phyloP scores from a whole-genome alignment of 2,888 invertebrate genomes.

The Archips xylosteana region DNA sequence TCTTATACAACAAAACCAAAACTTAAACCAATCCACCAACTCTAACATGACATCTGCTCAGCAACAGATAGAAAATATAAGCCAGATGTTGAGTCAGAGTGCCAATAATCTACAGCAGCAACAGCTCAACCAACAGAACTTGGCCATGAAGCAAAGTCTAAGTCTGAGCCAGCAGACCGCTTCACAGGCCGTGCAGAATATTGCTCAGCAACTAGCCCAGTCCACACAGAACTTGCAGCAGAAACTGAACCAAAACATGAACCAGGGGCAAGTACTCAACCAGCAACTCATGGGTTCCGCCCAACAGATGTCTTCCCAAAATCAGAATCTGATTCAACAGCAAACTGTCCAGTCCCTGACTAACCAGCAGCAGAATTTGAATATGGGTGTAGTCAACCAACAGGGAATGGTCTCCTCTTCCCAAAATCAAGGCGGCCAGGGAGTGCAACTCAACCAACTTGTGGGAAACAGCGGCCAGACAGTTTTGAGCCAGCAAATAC shows the following conservation, averaged over 20 bases:
- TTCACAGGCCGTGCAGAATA: slow-evolving; percentile 77
- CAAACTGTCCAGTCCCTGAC: slow-evolving; percentile 76
- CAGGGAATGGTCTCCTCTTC: slow-evolving; percentile 73
- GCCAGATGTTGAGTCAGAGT: slow-evolving; percentile 84
- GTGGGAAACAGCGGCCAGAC: slow-evolving; percentile 71
- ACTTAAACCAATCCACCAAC: slow-evolving; percentile 66
- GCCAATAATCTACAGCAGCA: slow-evolving; percentile 79
- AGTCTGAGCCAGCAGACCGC: slow-evolving; percentile 77
- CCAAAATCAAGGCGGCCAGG: slow-evolving; percentile 69
- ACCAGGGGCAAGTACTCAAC: slow-evolving; percentile 74
- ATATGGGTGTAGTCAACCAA: slow-evolving; percentile 77
- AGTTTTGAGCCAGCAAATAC: slow-evolving; percentile 80
- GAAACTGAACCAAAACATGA: slow-evolving; percentile 76
- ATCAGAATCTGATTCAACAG: slow-evolving; percentile 74
- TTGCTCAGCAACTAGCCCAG: slow-evolving; percentile 78
- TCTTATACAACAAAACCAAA: slow-evolving; percentile 72
- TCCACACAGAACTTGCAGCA: slow-evolving; percentile 74
- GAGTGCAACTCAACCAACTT: slow-evolving; percentile 78
- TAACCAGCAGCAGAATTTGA: slow-evolving; percentile 78
- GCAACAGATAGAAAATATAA: slow-evolving; percentile 87
- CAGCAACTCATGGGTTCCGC: slow-evolving; percentile 82
- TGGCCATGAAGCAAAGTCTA: slow-evolving; percentile 77
- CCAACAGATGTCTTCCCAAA: slow-evolving; percentile 76
- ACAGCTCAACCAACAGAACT: slow-evolving; percentile 75
- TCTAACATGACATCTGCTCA: slow-evolving; percentile 85